These are phyloP conservation scores for Leptodirus hochenwartii DNA, from an alignment of 2,888 invertebrate genomes.

Conservation along the genomic window DNA sequence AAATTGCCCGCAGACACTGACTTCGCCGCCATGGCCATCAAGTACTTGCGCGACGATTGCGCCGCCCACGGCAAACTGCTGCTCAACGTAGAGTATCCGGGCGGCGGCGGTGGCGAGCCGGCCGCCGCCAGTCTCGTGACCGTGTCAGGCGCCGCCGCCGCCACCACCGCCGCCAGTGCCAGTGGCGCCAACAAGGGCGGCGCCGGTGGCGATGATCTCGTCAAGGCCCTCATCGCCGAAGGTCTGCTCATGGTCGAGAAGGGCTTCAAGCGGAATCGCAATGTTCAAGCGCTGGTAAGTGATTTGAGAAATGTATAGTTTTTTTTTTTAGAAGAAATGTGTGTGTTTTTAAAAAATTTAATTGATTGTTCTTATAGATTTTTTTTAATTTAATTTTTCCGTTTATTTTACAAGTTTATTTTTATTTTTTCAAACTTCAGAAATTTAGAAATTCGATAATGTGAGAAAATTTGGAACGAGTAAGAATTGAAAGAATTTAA, in stretches of 20 bases:
- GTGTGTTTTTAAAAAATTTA: too few relatives aligned
- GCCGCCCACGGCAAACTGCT: conserved; percentile 40
- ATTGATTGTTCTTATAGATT: too few relatives aligned
- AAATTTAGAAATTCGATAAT: too few relatives aligned
- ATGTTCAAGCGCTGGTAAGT: conserved; percentile 56
- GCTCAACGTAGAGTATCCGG: conserved; percentile 65
- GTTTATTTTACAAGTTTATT: too few relatives aligned
- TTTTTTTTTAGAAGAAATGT: too few relatives aligned
- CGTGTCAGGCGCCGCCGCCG: conserved; percentile 44
- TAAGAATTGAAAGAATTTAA: too few relatives aligned
- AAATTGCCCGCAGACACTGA: conserved; percentile 77
- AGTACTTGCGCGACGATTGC: conserved; percentile 30
- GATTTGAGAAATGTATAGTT: too few relatives aligned
- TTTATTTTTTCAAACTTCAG: too few relatives aligned
- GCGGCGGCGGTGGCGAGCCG: conserved; percentile 36
- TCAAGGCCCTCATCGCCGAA: conserved; percentile 64
- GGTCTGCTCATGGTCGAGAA: conserved; percentile 71
- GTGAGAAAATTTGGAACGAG: too few relatives aligned
- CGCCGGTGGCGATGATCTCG: conserved; percentile 47
- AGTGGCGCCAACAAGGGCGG: conserved; percentile 75
- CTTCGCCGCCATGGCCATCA: conserved; percentile 52
- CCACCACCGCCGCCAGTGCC: conserved; percentile 60
- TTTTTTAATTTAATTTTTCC: conserved; percentile 4
- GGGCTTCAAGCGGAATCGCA: conserved; percentile 60
- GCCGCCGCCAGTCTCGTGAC: conserved; percentile 34